Evolutionary conservation across 2,888 invertebrate genomes (phyloP), one percentile per base, ranked within the genome.

Genomic region (Formica aserva): DNA sequence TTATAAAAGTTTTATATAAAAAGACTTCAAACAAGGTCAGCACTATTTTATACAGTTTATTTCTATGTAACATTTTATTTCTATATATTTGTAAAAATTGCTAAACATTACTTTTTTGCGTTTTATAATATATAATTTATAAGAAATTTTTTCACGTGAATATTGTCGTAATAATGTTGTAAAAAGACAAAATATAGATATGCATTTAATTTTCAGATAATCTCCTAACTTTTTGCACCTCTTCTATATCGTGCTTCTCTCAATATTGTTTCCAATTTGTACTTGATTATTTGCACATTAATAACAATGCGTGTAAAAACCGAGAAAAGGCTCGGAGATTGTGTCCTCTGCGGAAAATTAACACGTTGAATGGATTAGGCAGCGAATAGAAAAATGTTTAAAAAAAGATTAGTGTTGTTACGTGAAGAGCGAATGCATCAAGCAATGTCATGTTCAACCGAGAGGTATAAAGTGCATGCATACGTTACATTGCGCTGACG

Each of bases 1-100:
- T 57, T 57, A 57, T 72, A 18, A 72, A 72, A 9, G 0, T 26
- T 38, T 11, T 57, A 38, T 18, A 6, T 1, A 6, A 57, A 66
- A 66, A 66, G 38, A 35, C 5, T 1, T 38, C n/a, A 71, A 22
- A 32, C n/a, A 22, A 35, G 0, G 3, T 6, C 9, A 38, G 11
- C 3, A 69, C 5, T 62, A 18, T 35, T 35, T 38, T 72, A 5
- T 60, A 60, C 15, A 29, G 2, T 29, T 11, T 41, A 41, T 60
- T 69, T 60, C 41, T 9, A 45, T 1, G 15, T 66, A 45, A 38
- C 0, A 38, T 29, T 52, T 57, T 57, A 32, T n/a, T 63, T 63
- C 3, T 63, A 11, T 38, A 63, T 35, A n/a, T 35, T 57, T 38
- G 6, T 57, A 72, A 57, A 72, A 9, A 72, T 72, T 48, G 18